A percentile compares a stretch with the other conserved stretches of the same genome.
phyloP scores from a whole-genome alignment of 2,888 invertebrate genomes.

The Phorcus lineatus region DNA sequence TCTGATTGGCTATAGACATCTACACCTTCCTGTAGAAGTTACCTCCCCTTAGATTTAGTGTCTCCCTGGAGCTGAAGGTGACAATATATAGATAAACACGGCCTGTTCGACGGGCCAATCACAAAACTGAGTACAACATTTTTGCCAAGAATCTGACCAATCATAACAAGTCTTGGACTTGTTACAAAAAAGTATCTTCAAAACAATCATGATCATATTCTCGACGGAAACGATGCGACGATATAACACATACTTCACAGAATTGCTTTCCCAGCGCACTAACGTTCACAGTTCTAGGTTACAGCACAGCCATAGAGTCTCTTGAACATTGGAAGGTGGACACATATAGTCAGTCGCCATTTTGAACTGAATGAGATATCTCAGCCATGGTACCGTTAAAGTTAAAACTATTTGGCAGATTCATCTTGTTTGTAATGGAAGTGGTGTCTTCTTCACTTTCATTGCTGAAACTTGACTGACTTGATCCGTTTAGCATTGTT shows the following conservation, averaged over 20 bases:
- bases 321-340: background rate
- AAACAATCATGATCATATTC: conserved; percentile 4
- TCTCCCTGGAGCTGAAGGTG: conserved; percentile 3
- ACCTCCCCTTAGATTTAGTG: conserved; percentile 20
- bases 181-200: background rate
- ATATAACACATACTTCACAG: background rate
- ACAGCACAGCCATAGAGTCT: conserved; percentile 9
- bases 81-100: conserved; percentile 11
- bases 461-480: background rate
- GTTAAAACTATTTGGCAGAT: background rate
- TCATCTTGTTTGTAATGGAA: background rate
- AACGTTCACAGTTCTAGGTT: background rate
- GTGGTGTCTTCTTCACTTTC: background rate
- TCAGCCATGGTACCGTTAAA: background rate
- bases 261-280: conserved; percentile 14
- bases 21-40: conserved; percentile 14
- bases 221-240: background rate
- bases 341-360: background rate
- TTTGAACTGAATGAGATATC: conserved; percentile 2
- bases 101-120: conserved; percentile 10
- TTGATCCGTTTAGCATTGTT: background rate
- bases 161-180: conserved; percentile 17
- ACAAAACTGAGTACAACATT: conserved; percentile 10
- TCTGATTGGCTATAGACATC: conserved; percentile 8
- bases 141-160: conserved; percentile 18